phyloP scores from a whole-genome alignment of 2,888 invertebrate genomes.

The Yponomeuta malinellus region DNA sequence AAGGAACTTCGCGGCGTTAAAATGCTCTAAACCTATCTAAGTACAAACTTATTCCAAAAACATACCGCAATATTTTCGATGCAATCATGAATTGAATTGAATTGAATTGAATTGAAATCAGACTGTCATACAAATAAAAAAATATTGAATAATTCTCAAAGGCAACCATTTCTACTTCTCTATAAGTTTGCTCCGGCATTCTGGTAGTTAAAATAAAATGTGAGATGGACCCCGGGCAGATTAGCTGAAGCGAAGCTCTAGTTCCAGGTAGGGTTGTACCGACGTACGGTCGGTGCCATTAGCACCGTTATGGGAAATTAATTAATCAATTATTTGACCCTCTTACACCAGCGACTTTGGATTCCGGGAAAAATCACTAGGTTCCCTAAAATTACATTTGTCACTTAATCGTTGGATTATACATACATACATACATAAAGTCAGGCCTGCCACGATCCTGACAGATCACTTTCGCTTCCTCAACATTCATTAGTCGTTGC shows the following conservation, averaged over 20 bases:
- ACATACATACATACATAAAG: no score
- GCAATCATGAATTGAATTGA: not conserved
- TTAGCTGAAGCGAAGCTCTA: not conserved
- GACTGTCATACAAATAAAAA: not conserved
- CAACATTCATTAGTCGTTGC: no score
- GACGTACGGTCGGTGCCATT: no score
- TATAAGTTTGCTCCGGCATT: not conserved
- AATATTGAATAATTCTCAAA: not conserved
- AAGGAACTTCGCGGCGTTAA: conserved; percentile 16
- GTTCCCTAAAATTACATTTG: no score
- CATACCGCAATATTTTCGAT: not conserved
- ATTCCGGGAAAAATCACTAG: no score
- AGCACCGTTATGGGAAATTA: no score
- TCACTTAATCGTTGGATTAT: no score
- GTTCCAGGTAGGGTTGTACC: not conserved
- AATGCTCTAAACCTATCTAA: not conserved
- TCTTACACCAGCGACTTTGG: no score
- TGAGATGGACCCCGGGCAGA: not conserved
- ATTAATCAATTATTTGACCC: no score
- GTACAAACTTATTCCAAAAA: no score
- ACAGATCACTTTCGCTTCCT: no score
- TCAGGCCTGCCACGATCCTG: no score
- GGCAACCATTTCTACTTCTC: not conserved
- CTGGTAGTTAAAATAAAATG: conserved; percentile 1
- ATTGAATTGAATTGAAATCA: not conserved